Evolutionary conservation across 64 coral and sea anemone genomes (phyloP), one percentile per base, ranked within the genome.

Genomic region (Acropora yongei): DNA sequence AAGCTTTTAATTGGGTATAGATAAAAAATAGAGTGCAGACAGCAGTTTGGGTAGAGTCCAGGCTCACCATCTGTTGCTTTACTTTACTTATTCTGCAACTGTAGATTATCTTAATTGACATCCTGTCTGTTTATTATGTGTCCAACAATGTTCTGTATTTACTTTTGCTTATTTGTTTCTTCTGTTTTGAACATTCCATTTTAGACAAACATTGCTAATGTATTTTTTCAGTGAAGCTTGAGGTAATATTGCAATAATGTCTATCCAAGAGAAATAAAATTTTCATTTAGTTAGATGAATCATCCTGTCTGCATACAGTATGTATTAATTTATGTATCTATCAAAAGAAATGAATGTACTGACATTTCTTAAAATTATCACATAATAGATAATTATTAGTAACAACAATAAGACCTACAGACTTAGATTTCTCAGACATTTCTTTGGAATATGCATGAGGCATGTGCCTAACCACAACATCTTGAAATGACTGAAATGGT

Each of bases 391-490:
- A 30, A 30, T 30, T 30, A 30, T 30, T 30, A 30, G 30, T 0
- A 30, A 30, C 30, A 30, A 30, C 30, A 30, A 30, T 30, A 30
- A 68, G 11, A 86, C 81, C 68, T 86, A 92, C 81, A 78, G 84
- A 78, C 17, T 92, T 53, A 47, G 57, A 92, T 43, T 92, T 85
- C 72, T 92, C 2, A 46, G 72, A 73, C 81, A 86, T 86, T 44
- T 92, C 50, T 14, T 74, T 4, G 17, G 71, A 68, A n/a, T 92
- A 92, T 40, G 78, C 30, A 20, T 92, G 90, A 16, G 51, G 72
- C 66, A 86, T 92, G 74, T 87, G 81, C 44, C 73, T 44, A n/a
- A 69, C 5, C 5, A 86, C 90, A 0, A 19, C 67, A 5, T 92
- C 85, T 17, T 68, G 51, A 4, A 92, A n/a, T 14, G 2, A 86